Evolutionary conservation across 2,113 vertebrate species (phyloP).

Genomic region (Atherinomorus stipes): DNA sequence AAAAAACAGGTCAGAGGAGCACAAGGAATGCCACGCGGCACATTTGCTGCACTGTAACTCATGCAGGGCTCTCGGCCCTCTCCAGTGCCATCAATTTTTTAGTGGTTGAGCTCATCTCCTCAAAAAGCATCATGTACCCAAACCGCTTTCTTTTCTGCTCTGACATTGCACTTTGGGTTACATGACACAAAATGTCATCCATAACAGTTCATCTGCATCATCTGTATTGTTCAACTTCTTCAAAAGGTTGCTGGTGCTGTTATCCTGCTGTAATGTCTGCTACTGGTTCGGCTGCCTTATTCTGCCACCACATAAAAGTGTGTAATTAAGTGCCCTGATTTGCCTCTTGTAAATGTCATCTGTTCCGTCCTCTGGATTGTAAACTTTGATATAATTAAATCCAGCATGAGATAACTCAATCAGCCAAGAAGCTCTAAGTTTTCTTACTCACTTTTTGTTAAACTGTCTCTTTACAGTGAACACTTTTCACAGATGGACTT

Average conservation of each 20-base stretch:
- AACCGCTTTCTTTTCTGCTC: conserved; percentile 29
- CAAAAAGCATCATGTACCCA: conserved; percentile 32
- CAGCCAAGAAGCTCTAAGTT: conserved; percentile 18
- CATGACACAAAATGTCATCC: conserved; percentile 49
- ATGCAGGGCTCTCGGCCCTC: conserved; percentile 37
- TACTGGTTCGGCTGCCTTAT: conserved; percentile 45
- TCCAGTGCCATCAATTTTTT: conserved; percentile 67
- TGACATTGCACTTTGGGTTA: conserved; percentile 33
- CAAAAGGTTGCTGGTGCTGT: conserved; percentile 60
- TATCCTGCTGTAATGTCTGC: conserved; percentile 42
- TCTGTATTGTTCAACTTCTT: conserved; percentile 41
- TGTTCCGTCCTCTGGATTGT: conserved; percentile 47
- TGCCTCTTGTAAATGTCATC: conserved; percentile 76
- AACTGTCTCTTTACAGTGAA: conserved; percentile 6
- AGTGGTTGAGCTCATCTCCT: conserved; percentile 56
- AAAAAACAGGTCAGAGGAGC: conserved; percentile 56
- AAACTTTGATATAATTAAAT: conserved; percentile 73
- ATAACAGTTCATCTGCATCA: conserved; percentile 18
- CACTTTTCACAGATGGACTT: too few species aligned
- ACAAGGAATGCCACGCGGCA: conserved; percentile 37
- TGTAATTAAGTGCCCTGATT: conserved; percentile 66
- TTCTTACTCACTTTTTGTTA: conserved; percentile 45
- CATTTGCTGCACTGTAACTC: conserved; percentile 53
- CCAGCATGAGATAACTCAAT: conserved; percentile 41
- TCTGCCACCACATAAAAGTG: conserved; percentile 56